These are phyloP conservation scores for Tarsius wallacei DNA, from an alignment of 2,797 vertebrate species.

Conservation along the genomic window DNA sequence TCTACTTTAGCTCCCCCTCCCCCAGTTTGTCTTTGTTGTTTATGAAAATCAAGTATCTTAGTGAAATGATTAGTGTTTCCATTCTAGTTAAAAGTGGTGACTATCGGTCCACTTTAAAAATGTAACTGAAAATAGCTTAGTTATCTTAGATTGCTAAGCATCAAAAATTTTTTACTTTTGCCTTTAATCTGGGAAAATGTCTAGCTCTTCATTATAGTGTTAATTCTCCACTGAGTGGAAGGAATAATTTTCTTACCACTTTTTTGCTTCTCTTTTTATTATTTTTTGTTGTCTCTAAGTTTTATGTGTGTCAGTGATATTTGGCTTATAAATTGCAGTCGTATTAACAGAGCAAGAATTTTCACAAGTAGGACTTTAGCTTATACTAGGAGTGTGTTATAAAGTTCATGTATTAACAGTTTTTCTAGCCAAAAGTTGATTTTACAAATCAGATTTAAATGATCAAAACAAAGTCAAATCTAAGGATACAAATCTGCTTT, in stretches of 20 bases:
- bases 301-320: slow-evolving; percentile 59
- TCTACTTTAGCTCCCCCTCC: background rate
- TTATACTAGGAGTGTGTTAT: slow-evolving; percentile 44
- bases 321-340: slow-evolving; percentile 36
- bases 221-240: slow-evolving; percentile 7
- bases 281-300: slow-evolving; percentile 71
- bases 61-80: slow-evolving; percentile 45
- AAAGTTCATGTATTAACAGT: slow-evolving; percentile 30
- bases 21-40: background rate
- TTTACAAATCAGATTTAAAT: slow-evolving; percentile 51
- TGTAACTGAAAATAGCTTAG: background rate
- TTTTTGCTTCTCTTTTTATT: slow-evolving; percentile 53
- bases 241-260: slow-evolving; percentile 25
- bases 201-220: background rate
- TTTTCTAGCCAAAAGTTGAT: slow-evolving; percentile 40
- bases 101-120: background rate
- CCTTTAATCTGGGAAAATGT: slow-evolving; percentile 29
- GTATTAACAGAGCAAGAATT: slow-evolving; percentile 13
- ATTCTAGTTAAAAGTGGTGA: slow-evolving; percentile 13
- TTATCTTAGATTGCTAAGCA: slow-evolving; percentile 11
- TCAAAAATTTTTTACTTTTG: slow-evolving; percentile 48
- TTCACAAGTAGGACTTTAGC: background rate
- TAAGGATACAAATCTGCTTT: slow-evolving; percentile 24
- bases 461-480: background rate
- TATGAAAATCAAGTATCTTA: slow-evolving; percentile 40